These are phyloP conservation scores for Schrankia costaestrigalis DNA, from an alignment of 2,888 invertebrate genomes.

Conservation along the genomic window DNA sequence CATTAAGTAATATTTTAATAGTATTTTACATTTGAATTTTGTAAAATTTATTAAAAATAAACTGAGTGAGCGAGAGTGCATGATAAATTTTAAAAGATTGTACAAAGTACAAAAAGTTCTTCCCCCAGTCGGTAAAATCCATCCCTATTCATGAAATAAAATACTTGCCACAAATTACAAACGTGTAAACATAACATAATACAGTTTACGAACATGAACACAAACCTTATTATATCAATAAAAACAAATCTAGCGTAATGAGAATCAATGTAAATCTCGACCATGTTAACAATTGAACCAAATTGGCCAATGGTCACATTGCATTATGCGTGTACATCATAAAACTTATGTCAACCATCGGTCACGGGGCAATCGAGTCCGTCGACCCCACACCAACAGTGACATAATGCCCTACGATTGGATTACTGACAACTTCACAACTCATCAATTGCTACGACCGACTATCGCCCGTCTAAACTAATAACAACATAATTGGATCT, in stretches of 20 bases:
- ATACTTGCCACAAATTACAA: too few relatives aligned
- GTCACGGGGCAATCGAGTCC: conserved; percentile 38
- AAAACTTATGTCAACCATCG: conserved; percentile 38
- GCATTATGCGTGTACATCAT: conserved; percentile 34
- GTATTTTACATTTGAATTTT: too few relatives aligned
- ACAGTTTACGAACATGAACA: too few relatives aligned
- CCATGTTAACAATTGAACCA: conserved; percentile 33
- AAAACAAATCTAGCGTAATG: conserved; percentile 7
- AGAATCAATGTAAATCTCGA: conserved; percentile 27
- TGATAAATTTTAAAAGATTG: too few relatives aligned
- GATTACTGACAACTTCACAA: conserved; percentile 55
- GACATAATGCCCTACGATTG: conserved; percentile 56
- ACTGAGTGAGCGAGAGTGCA: too few relatives aligned
- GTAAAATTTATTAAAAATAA: too few relatives aligned
- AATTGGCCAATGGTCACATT: conserved; percentile 43
- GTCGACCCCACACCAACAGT: conserved; percentile 43
- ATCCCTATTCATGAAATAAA: too few relatives aligned
- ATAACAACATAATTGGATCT: conserved; percentile 41
- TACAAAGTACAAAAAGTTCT: too few relatives aligned
- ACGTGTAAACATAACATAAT: too few relatives aligned
- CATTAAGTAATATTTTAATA: too few relatives aligned
- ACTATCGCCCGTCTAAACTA: conserved; percentile 28
- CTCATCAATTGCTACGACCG: conserved; percentile 46
- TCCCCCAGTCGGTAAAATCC: too few relatives aligned
- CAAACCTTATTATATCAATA: background rate